Percentiles rank a stretch among this genome's conserved stretches.
phyloP scores from a whole-genome alignment of 1,140 invertebrate genomes.

The Drosophila baimaii region DNA sequence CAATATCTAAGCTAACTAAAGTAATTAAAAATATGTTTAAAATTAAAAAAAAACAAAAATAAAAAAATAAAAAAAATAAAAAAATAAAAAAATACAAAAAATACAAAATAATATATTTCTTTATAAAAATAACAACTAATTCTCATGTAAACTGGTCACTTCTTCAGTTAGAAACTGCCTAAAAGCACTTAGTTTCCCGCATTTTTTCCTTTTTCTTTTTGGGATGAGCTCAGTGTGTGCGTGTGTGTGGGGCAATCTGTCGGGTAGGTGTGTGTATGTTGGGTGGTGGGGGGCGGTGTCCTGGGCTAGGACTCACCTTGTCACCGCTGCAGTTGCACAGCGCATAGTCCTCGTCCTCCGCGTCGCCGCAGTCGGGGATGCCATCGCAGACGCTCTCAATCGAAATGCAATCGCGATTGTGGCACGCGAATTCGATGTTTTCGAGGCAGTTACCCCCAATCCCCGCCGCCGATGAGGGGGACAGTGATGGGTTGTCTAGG shows the following conservation, averaged over 20 bases:
- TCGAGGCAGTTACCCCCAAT: conserved; percentile 69
- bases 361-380: conserved; percentile 90
- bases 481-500: conserved; percentile 60
- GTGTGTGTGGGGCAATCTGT: not conserved
- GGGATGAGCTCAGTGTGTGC: not conserved
- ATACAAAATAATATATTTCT: too few species aligned
- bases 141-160: too few species aligned
- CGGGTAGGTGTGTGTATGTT: conserved; percentile 2
- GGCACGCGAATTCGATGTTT: conserved; percentile 85
- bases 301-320: conserved; percentile 69
- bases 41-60: not conserved
- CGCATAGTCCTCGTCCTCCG: conserved; percentile 90
- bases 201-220: not conserved
- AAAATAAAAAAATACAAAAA: too few species aligned
- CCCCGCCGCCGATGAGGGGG: conserved; percentile 17
- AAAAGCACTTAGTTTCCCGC: conserved; percentile 7
- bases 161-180: not conserved
- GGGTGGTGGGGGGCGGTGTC: not conserved
- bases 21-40: not conserved
- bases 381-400: conserved; percentile 90
- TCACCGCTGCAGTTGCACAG: conserved; percentile 84
- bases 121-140: too few species aligned
- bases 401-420: conserved; percentile 85
- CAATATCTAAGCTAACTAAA: not conserved
- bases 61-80: not conserved